phyloP scores from a whole-genome alignment of 1,140 invertebrate genomes.

The Hypothenemus hampei region DNA sequence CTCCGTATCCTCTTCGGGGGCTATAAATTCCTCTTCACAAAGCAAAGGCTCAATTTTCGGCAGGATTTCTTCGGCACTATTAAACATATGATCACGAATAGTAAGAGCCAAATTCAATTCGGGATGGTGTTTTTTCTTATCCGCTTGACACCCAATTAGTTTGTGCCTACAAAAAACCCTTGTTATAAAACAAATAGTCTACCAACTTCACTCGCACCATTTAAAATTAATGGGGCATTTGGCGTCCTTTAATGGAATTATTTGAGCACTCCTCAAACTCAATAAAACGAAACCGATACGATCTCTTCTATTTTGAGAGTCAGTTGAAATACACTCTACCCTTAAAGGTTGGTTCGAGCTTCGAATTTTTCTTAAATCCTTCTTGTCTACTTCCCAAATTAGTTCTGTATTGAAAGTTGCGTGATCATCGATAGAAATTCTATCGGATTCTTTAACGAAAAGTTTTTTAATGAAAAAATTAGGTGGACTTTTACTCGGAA shows the following conservation, averaged over 20 bases:
- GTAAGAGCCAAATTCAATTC: conserved; percentile 49
- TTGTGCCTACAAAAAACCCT: conserved; percentile 40
- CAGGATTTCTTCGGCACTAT: conserved; percentile 8
- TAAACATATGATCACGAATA: conserved; percentile 44
- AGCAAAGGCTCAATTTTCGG: conserved; percentile 23
- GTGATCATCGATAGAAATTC: conserved; percentile 44
- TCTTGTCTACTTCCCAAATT: conserved; percentile 51
- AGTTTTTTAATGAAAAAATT: conserved; percentile 4
- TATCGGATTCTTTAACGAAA: conserved; percentile 44
- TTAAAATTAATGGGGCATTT: conserved; percentile 35
- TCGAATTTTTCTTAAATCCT: conserved; percentile 47
- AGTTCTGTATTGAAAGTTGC: conserved; percentile 47
- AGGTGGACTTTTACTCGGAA: no score
- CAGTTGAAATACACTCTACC: conserved; percentile 49
- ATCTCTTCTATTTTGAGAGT: conserved; percentile 45
- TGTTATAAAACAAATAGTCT: no score
- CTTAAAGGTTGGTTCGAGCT: conserved; percentile 49
- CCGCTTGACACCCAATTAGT: conserved; percentile 46
- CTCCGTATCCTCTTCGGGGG: conserved; percentile 7
- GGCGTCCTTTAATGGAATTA: conserved; percentile 37
- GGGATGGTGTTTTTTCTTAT: conserved; percentile 47
- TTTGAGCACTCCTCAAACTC: conserved; percentile 49
- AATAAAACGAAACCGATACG: conserved; percentile 50
- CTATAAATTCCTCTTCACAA: conserved; percentile 24
- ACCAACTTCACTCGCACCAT: conserved; percentile 39